Conservation (phyloP, 2,113 vertebrate genomes). For the Galbula dea region DNA sequence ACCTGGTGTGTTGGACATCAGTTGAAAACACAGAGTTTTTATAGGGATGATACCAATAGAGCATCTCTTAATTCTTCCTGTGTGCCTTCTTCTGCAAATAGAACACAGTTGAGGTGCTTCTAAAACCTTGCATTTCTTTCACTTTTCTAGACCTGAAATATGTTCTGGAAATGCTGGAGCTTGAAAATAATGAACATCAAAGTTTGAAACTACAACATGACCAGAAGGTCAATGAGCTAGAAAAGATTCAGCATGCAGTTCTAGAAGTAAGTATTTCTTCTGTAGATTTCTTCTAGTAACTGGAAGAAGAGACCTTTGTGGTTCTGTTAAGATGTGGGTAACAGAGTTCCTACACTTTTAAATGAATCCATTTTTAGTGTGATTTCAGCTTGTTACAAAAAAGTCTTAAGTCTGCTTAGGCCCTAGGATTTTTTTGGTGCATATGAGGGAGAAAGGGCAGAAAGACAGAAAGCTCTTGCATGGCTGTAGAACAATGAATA, state of each 20-base stretch:
- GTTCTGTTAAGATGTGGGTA: not conserved
- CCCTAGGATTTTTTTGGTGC: not conserved
- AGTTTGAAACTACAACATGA: conserved; percentile 74
- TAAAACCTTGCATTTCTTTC: not conserved
- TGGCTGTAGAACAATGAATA: not conserved
- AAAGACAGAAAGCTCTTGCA: not conserved
- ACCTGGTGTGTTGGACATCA: not conserved
- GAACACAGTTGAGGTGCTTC: not conserved
- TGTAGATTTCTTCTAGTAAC: not conserved
- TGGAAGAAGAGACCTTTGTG: not conserved
- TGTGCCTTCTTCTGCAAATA: not conserved
- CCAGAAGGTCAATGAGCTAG: conserved; percentile 75
- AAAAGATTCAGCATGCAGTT: conserved; percentile 68
- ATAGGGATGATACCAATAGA: not conserved
- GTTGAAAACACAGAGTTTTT: not conserved
- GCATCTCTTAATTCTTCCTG: not conserved
- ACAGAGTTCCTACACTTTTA: not conserved
- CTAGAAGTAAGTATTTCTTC: conserved; percentile 70
- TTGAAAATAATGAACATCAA: conserved; percentile 76
- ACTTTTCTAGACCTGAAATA: conserved; percentile 76
- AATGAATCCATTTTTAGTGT: not conserved
- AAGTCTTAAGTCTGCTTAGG: not conserved
- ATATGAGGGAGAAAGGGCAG: not conserved
- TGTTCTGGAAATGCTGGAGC: conserved; percentile 76
- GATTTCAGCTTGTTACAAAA: not conserved